Evolutionary conservation across 1,140 invertebrate genomes (phyloP).

Genomic region (Calephelis virginiensis): DNA sequence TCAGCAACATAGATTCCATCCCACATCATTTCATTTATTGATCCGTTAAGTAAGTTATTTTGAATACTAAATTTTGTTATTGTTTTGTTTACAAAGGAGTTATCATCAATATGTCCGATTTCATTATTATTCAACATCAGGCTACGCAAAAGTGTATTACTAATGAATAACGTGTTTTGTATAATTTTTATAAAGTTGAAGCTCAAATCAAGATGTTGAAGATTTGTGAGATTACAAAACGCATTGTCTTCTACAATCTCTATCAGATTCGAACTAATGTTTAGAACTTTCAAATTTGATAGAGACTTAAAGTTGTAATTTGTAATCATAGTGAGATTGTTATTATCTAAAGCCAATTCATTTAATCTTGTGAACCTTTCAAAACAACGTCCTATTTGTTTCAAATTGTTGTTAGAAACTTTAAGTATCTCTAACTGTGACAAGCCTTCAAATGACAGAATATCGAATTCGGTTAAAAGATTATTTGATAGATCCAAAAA

Average conservation of each 20-base stretch:
- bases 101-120: conserved; percentile 34
- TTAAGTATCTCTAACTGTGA: conserved; percentile 6
- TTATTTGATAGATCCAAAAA: conserved; percentile 17
- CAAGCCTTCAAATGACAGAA: conserved; percentile 11
- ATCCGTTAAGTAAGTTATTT: not conserved
- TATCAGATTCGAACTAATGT: conserved; percentile 45
- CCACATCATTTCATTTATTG: conserved; percentile 3
- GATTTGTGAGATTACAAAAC: conserved; percentile 18
- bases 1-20: not conserved
- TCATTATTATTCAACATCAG: conserved; percentile 45
- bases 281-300: conserved; percentile 31
- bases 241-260: conserved; percentile 2
- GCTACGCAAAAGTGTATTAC: conserved; percentile 28
- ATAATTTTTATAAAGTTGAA: conserved; percentile 43
- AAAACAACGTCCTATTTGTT: not conserved
- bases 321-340: not conserved
- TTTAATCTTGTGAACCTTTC: conserved; percentile 3
- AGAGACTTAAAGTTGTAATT: conserved; percentile 1
- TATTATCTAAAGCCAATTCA: conserved; percentile 7
- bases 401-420: conserved; percentile 4
- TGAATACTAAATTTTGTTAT: conserved; percentile 18
- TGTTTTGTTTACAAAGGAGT: conserved; percentile 33
- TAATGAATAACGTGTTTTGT: conserved; percentile 32
- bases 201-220: conserved; percentile 41
- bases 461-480: not conserved